Conservation (phyloP, 1,140 invertebrate species). For the Muscidifurax raptorellus region DNA sequence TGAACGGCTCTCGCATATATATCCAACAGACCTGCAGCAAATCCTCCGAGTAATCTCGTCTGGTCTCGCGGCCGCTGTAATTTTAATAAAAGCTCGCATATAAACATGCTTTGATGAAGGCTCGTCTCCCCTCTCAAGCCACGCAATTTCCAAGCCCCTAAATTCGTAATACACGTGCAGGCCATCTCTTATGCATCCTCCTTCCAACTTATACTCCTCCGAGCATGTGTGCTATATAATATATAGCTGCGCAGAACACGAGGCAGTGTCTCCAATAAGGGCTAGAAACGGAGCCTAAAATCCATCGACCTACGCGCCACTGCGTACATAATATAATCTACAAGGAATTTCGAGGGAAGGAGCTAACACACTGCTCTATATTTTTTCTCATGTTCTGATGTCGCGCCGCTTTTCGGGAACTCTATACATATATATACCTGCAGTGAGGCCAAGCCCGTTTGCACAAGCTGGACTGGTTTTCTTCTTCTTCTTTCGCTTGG, state of each 20-base stretch:
- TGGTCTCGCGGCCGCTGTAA: not conserved
- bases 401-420: not conserved
- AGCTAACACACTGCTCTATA: constrained; percentile 11
- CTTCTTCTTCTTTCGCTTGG: not conserved
- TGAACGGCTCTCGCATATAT: too few relatives aligned
- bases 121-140: not conserved
- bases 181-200: too few relatives aligned
- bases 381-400: not conserved
- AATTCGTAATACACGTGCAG: not conserved
- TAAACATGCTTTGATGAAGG: not conserved
- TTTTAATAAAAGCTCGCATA: not conserved
- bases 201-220: too few relatives aligned
- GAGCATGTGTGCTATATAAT: too few relatives aligned
- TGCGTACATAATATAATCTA: not conserved
- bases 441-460: not conserved
- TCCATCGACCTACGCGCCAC: not conserved
- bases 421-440: not conserved
- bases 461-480: not conserved
- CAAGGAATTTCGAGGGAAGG: not conserved
- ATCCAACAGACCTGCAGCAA: too few relatives aligned
- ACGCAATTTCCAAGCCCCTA: not conserved
- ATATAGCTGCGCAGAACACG: too few relatives aligned
- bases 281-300: not conserved
- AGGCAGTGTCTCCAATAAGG: too few relatives aligned
- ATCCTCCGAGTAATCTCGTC: too few relatives aligned